Evolutionary conservation across 1,140 invertebrate genomes (phyloP).

Genomic region (Propsilocerus akamusi): DNA sequence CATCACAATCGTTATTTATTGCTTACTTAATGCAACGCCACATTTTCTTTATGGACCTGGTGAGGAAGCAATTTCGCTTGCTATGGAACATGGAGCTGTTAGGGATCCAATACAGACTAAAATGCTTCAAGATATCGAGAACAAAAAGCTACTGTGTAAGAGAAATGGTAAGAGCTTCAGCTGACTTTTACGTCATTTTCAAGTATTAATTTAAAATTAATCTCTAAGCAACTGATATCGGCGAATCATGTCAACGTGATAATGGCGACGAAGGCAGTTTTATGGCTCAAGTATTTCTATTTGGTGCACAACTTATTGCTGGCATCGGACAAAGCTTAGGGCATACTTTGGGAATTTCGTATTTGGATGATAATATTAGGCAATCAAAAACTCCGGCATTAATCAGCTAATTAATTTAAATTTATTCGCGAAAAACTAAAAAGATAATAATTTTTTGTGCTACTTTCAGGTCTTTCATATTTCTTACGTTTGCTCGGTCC

Average conservation of each 20-base stretch:
- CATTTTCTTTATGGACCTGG: constrained; percentile 48
- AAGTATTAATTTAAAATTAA: neutral
- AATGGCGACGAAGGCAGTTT: constrained; percentile 28
- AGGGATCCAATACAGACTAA: neutral
- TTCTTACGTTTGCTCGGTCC: constrained; percentile 43
- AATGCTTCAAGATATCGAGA: neutral
- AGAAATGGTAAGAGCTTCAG: constrained; percentile 6
- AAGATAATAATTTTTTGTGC: too few species aligned
- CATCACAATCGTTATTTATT: constrained; percentile 13
- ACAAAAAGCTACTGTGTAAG: constrained; percentile 11
- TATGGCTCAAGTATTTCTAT: constrained; percentile 31
- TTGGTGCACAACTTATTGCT: constrained; percentile 35
- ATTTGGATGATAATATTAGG: constrained; percentile 40
- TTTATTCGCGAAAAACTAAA: too few species aligned
- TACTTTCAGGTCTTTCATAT: constrained; percentile 32
- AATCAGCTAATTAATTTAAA: constrained; percentile 27
- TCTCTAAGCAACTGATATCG: neutral
- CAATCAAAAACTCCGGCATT: constrained; percentile 38
- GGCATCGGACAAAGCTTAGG: constrained; percentile 36
- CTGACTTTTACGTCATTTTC: neutral
- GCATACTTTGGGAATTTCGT: constrained; percentile 37
- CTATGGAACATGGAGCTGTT: constrained; percentile 29
- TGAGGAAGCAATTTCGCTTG: constrained; percentile 35
- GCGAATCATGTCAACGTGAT: constrained; percentile 17
- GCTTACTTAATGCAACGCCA: constrained; percentile 40